A percentile compares a stretch with the other conserved stretches of the same genome.
phyloP scores from a whole-genome alignment of 1,140 invertebrate species.

The Dinoponera quadriceps region DNA sequence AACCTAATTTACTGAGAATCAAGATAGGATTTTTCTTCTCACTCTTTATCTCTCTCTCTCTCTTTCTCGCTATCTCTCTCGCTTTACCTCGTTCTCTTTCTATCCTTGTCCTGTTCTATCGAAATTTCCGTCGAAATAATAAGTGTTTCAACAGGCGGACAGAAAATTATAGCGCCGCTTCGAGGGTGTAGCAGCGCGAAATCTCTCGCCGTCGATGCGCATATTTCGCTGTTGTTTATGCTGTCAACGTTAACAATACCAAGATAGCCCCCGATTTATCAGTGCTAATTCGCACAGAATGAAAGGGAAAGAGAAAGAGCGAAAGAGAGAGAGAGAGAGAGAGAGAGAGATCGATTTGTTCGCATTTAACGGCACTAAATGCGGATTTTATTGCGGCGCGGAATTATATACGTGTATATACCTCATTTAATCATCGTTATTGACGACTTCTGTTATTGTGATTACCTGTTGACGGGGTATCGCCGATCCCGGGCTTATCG shows the following conservation, averaged over 20 bases:
- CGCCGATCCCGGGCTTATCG: slow-evolving; percentile 7
- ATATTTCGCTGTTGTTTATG: slow-evolving; percentile 53
- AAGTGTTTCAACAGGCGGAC: slow-evolving; percentile 45
- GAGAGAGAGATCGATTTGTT: slow-evolving; percentile 33
- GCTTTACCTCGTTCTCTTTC: background rate
- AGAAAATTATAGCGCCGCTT: slow-evolving; percentile 26
- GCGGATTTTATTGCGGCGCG: slow-evolving; percentile 37
- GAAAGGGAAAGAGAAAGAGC: slow-evolving; percentile 19
- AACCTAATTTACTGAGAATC: slow-evolving; percentile 38
- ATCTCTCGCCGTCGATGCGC: slow-evolving; percentile 43
- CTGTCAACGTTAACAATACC: slow-evolving; percentile 48
- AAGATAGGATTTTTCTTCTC: slow-evolving; percentile 44
- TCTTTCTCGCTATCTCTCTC: background rate
- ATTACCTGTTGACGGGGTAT: slow-evolving; percentile 48
- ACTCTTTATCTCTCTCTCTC: too few relatives aligned
- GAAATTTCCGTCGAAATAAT: slow-evolving; percentile 50
- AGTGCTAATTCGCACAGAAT: slow-evolving; percentile 54
- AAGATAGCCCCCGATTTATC: slow-evolving; percentile 51
- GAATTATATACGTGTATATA: slow-evolving; percentile 37
- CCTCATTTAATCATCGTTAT: slow-evolving; percentile 59
- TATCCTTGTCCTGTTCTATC: background rate
- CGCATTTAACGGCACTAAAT: slow-evolving; percentile 34
- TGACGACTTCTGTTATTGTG: slow-evolving; percentile 37
- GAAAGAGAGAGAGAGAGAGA: slow-evolving; percentile 41
- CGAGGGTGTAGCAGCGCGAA: slow-evolving; percentile 7